phyloP scores from a whole-genome alignment of 2,888 invertebrate species.

The Cheiracanthium punctorium region DNA sequence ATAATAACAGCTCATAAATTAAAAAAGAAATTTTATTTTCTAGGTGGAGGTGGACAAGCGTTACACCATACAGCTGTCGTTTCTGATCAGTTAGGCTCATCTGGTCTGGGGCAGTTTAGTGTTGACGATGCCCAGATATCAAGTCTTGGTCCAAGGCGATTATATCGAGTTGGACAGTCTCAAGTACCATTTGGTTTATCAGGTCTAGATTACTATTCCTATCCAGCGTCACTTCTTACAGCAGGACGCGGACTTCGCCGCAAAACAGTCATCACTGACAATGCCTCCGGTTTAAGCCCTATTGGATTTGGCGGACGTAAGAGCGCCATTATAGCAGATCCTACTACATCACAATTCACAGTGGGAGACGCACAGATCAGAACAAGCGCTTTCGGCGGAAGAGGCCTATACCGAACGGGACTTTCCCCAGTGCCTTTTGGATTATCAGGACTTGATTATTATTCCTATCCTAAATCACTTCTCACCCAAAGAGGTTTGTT shows the following conservation, averaged over 20 bases:
- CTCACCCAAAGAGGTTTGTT: conserved; percentile 24
- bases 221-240: conserved; percentile 36
- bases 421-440: conserved; percentile 44
- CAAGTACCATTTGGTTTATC: conserved; percentile 41
- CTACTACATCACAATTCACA: conserved; percentile 41
- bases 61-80: conserved; percentile 48
- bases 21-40: too few relatives aligned
- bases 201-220: conserved; percentile 51
- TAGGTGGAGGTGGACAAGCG: conserved; percentile 30
- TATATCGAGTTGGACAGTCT: conserved; percentile 38
- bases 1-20: too few relatives aligned
- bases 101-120: conserved; percentile 21
- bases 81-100: conserved; percentile 33
- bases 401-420: conserved; percentile 40
- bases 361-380: conserved; percentile 49
- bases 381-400: conserved; percentile 25
- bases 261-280: conserved; percentile 24
- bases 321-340: conserved; percentile 35
- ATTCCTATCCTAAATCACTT: conserved; percentile 45
- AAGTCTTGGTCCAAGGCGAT: conserved; percentile 26
- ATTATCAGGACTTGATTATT: conserved; percentile 51
- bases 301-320: conserved; percentile 27
- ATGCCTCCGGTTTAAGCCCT: conserved; percentile 43
- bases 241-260: conserved; percentile 19
- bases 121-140: conserved; percentile 30